Evolutionary conservation across 1,140 invertebrate genomes (phyloP), one percentile per base, ranked within the genome.

Genomic region (Drosophila orosa): DNA sequence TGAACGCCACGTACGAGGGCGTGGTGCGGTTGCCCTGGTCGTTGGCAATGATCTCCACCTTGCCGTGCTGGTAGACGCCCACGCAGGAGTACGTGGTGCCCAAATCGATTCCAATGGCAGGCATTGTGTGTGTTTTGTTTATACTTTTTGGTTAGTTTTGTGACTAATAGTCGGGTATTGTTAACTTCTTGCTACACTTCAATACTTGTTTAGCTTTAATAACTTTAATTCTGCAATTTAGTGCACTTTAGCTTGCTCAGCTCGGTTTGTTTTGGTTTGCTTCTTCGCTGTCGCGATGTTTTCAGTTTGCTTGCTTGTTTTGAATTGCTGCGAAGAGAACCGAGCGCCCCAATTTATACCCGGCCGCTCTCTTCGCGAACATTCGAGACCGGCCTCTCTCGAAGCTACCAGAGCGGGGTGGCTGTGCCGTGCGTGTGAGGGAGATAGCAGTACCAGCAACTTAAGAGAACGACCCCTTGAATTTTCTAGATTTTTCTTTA

Each of bases 251-350:
- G 66, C 74, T 85, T 67, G 24, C 71, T 73, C 57, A 78, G 71
- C 71, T 78, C 29, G 19, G 31, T 12, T 58, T 58, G 31, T 31
- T 69, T 74, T 75, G 35, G 10, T 74, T 77, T 74, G 35, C 22
- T 74, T n/a, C 29, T 74, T 80, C 44, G 52, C 42, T 61, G 67
- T 78, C 55, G 77, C 71, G 77, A 80, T 76, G 78, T 81, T 63
- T 39, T 81, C 75, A 63, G 60, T 69, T 87, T 54, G 67, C 63
- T 76, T 85, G 67, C 35, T 87, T 85, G 52, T 65, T 67, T 78
- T 81, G 35, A 78, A 84, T 54, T 87, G 78, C 37, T 27, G 22
- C 57, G 27, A 72, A 74, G 81, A 76, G 78, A 31, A 42, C 63
- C 19, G 25, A 40, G 7, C 65, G 25, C 29, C 67, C 15, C 35